Conservation (phyloP, 2,113 vertebrate genomes). For the Bothrops jararaca region DNA sequence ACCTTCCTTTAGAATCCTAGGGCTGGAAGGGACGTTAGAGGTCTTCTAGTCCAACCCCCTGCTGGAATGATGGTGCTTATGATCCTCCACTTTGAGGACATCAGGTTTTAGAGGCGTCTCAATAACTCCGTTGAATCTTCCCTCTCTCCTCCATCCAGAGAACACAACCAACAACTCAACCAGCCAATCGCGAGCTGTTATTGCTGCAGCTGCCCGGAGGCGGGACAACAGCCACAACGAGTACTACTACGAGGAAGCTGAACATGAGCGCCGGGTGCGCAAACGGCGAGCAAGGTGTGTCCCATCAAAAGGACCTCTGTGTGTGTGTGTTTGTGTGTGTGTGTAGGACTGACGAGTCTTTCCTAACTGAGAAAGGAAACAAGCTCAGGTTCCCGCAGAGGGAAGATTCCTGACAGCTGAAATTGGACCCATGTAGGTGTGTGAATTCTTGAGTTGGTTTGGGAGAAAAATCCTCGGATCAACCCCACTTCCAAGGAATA, state of each 20-base stretch:
- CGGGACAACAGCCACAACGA: conserved; percentile 96
- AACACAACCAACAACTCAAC: conserved; percentile 90
- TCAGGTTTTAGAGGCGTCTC: neutral
- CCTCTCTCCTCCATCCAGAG: conserved; percentile 64
- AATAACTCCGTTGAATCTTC: neutral
- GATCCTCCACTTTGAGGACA: neutral
- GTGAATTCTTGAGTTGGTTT: neutral
- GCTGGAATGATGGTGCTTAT: neutral
- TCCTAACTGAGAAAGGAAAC: neutral
- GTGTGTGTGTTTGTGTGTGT: neutral
- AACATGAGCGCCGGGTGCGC: conserved; percentile 87
- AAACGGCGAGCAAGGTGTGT: conserved; percentile 90
- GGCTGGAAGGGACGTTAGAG: neutral
- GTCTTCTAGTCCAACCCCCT: neutral
- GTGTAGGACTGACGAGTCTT: too few species aligned
- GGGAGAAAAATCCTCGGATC: neutral
- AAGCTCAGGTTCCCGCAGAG: neutral
- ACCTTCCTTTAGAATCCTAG: neutral
- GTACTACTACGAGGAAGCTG: conserved; percentile 93
- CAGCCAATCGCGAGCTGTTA: conserved; percentile 88
- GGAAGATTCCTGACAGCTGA: neutral
- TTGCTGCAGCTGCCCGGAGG: conserved; percentile 86
- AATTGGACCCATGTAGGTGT: neutral
- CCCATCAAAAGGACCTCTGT: fast-evolving
- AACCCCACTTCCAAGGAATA: neutral